Percentiles rank a stretch among this genome's conserved stretches.
Evolutionary conservation across 2,113 vertebrate genomes (phyloP).

Genomic region (Ailuropoda melanoleuca): DNA sequence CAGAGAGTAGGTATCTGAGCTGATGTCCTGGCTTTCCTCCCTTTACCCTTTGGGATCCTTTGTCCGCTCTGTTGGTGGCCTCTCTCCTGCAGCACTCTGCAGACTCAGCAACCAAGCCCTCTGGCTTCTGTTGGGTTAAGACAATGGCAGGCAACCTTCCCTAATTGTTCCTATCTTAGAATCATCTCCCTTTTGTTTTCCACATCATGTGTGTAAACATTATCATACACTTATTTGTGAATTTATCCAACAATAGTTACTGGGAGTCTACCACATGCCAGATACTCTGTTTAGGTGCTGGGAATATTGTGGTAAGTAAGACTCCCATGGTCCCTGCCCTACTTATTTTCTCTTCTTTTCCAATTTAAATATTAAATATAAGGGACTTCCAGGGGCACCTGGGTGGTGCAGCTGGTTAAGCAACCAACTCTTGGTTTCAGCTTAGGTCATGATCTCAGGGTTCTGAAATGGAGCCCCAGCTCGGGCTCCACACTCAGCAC

Average conservation of each 20-base stretch:
- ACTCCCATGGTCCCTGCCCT: not conserved
- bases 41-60: not conserved
- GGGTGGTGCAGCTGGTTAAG: not conserved
- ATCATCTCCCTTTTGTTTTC: not conserved
- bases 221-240: not conserved
- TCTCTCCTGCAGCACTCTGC: not conserved
- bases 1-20: not conserved
- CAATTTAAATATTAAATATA: constrained; percentile 2
- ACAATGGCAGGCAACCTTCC: not conserved
- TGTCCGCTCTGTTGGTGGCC: not conserved
- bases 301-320: not conserved
- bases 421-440: not conserved
- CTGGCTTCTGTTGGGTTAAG: not conserved
- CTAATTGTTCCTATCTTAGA: not conserved
- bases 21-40: not conserved
- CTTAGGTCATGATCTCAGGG: not conserved
- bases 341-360: not conserved
- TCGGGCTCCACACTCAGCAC: not conserved
- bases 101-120: not conserved
- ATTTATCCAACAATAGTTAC: not conserved
- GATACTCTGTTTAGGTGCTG: not conserved
- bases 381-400: not conserved
- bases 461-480: not conserved
- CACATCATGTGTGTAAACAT: not conserved
- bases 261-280: not conserved